phyloP scores from a whole-genome alignment of 2,797 vertebrate genomes.

The Pangasius larnaudii region DNA sequence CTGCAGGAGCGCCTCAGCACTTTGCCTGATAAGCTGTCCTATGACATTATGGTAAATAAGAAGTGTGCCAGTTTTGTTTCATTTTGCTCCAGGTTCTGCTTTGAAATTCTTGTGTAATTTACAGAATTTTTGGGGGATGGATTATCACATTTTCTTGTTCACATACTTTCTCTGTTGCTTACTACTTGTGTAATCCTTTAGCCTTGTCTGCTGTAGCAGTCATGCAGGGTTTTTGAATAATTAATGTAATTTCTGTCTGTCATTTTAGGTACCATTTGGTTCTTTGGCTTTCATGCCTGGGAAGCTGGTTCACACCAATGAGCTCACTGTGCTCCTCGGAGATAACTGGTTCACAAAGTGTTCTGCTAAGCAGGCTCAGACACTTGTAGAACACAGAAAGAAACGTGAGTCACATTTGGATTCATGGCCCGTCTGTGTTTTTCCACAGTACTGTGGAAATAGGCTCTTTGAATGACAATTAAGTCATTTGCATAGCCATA shows the following conservation, averaged over 20 bases:
- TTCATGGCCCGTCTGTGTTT: background rate
- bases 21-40: conserved; percentile 90
- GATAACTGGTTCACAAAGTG: conserved; percentile 98
- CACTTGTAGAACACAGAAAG: conserved; percentile 88
- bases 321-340: conserved; percentile 91
- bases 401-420: conserved; percentile 80
- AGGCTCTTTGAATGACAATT: background rate
- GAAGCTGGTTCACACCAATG: conserved; percentile 92
- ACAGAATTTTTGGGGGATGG: background rate
- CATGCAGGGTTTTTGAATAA: background rate
- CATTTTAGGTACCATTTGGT: conserved; percentile 90
- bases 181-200: background rate
- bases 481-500: background rate
- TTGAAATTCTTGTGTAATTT: background rate
- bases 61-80: background rate
- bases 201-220: background rate
- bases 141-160: background rate
- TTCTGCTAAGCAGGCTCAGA: conserved; percentile 90
- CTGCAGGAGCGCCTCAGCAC: conserved; percentile 86
- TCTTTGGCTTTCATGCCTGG: conserved; percentile 93
- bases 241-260: background rate
- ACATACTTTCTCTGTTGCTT: background rate
- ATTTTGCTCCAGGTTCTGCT: background rate
- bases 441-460: background rate
- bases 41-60: conserved; percentile 89